A percentile compares a stretch with the other conserved stretches of the same genome.
These are phyloP conservation scores for Clistopyga incitator DNA, from an alignment of 2,888 invertebrate genomes.

Conservation along the genomic window DNA sequence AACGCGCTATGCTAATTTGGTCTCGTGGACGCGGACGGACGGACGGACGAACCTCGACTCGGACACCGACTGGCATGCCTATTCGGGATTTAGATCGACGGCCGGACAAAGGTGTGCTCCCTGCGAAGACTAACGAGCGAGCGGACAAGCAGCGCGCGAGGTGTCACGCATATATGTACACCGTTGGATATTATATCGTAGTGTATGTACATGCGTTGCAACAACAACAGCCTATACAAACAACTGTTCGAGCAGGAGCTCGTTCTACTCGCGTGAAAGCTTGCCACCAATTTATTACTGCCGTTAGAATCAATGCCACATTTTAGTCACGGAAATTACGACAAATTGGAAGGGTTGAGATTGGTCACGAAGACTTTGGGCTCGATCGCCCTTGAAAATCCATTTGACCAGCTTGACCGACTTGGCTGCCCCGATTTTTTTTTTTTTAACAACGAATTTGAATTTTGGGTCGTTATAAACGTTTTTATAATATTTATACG, in stretches of 20 bases:
- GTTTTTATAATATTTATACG: not conserved
- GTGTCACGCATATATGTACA: slow-evolving; percentile 29
- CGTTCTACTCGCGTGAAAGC: slow-evolving; percentile 1
- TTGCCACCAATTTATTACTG: slow-evolving; percentile 45
- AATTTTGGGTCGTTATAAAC: too few relatives aligned
- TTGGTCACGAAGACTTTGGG: not conserved
- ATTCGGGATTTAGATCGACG: slow-evolving; percentile 76
- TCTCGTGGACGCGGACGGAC: slow-evolving; percentile 46
- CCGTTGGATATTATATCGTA: not conserved
- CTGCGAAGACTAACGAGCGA: slow-evolving; percentile 60
- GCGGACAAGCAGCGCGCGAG: slow-evolving; percentile 52
- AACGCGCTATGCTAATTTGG: slow-evolving; percentile 70
- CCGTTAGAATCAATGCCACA: slow-evolving; percentile 32
- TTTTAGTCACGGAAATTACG: slow-evolving; percentile 35
- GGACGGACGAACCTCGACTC: slow-evolving; percentile 70
- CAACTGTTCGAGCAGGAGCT: slow-evolving; percentile 17
- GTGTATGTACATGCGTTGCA: slow-evolving; percentile 44
- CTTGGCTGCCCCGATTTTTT: not conserved
- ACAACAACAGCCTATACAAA: slow-evolving; percentile 25
- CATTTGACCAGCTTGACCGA: slow-evolving; percentile 6
- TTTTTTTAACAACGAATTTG: not conserved
- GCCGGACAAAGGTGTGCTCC: slow-evolving; percentile 67
- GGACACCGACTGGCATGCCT: slow-evolving; percentile 77
- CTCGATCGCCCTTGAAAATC: not conserved
- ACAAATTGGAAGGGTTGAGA: slow-evolving; percentile 17